Evolutionary conservation across 2,888 invertebrate species (phyloP).

Genomic region (Lasioglossum pauxillum): DNA sequence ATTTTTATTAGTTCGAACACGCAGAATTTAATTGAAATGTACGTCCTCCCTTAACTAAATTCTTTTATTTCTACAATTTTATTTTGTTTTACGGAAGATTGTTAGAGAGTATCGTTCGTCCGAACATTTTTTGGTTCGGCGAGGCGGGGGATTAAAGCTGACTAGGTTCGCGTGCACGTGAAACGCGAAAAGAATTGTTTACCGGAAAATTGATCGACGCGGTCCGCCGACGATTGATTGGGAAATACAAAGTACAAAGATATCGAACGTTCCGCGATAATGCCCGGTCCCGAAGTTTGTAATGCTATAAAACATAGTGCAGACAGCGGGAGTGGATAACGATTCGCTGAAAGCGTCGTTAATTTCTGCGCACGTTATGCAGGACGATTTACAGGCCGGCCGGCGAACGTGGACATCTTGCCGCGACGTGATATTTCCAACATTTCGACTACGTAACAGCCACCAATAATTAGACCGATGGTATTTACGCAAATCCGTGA

Average conservation of each 20-base stretch:
- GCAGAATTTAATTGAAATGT: neutral
- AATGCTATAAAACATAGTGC: constrained; percentile 57
- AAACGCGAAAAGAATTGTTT: constrained; percentile 36
- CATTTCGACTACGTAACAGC: constrained; percentile 23
- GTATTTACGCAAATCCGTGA: neutral
- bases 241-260: constrained; percentile 61
- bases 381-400: constrained; percentile 48
- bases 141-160: neutral
- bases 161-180: neutral
- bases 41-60: neutral
- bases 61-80: neutral
- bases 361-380: constrained; percentile 56
- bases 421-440: constrained; percentile 42
- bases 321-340: constrained; percentile 57
- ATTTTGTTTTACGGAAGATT: neutral
- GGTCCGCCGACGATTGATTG: constrained; percentile 41
- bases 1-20: neutral
- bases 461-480: constrained; percentile 2
- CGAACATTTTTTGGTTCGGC: neutral
- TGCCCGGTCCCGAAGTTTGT: constrained; percentile 54
- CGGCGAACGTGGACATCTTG: constrained; percentile 49
- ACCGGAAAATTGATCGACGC: constrained; percentile 31
- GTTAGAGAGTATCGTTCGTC: neutral
- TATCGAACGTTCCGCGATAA: constrained; percentile 56
- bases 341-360: constrained; percentile 64